phyloP scores from a whole-genome alignment of 2,797 vertebrate species.

The Pelochelys cantorii region DNA sequence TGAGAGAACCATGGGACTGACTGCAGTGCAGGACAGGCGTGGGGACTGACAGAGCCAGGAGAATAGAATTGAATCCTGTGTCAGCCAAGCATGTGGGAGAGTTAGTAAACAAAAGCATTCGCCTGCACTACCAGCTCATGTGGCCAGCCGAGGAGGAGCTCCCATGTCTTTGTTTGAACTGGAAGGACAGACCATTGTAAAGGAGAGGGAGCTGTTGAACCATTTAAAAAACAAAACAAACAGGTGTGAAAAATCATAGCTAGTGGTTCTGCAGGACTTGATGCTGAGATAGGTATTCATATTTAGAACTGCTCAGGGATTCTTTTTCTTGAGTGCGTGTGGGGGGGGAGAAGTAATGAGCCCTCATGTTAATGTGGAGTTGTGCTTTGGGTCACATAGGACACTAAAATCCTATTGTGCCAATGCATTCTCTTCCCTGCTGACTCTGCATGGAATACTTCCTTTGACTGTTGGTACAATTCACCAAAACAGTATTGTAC shows the following conservation, averaged over 20 bases:
- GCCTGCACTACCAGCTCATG: slow-evolving; percentile 64
- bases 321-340: slow-evolving; percentile 38
- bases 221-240: slow-evolving; percentile 47
- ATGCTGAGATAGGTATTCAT: slow-evolving; percentile 41
- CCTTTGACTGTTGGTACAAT: slow-evolving; percentile 39
- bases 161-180: slow-evolving; percentile 67
- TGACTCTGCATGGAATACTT: slow-evolving; percentile 46
- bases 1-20: background rate
- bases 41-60: background rate
- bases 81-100: slow-evolving; percentile 74
- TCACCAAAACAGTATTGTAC: slow-evolving; percentile 3
- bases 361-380: slow-evolving; percentile 4
- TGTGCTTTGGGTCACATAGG: background rate
- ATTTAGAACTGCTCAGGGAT: slow-evolving; percentile 31
- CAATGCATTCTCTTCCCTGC: slow-evolving; percentile 22
- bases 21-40: background rate
- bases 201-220: background rate
- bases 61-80: slow-evolving; percentile 34
- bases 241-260: slow-evolving; percentile 47
- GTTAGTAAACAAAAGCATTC: slow-evolving; percentile 81
- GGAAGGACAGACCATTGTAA: slow-evolving; percentile 66
- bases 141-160: slow-evolving; percentile 71
- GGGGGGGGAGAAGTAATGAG: slow-evolving; percentile 6
- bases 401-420: slow-evolving; percentile 33
- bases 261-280: slow-evolving; percentile 53